Evolutionary conservation across 2,888 invertebrate genomes (phyloP).

Genomic region (Pimpla rufipes): DNA sequence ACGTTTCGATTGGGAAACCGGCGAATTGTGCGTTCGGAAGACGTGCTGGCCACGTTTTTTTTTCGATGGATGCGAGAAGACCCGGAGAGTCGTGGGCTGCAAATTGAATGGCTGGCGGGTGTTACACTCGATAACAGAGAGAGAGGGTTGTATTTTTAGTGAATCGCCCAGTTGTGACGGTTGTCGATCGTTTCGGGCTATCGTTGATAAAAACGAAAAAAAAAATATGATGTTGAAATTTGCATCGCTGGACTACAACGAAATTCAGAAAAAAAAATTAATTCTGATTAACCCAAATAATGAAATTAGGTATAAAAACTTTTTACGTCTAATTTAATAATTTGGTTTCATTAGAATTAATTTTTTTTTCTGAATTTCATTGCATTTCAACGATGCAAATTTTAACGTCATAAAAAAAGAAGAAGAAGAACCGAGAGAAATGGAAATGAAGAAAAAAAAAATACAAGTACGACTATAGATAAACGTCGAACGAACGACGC

Average conservation of each 20-base stretch:
- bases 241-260: not conserved
- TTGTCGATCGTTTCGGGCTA: conserved; percentile 66
- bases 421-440: no score
- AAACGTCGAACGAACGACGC: conserved; percentile 56
- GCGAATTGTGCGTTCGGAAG: conserved; percentile 49
- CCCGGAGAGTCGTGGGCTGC: not conserved
- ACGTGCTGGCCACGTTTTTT: conserved; percentile 77
- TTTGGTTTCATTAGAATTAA: no score
- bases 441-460: conserved; percentile 14
- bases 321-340: no score
- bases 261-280: no score
- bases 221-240: no score
- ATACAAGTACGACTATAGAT: conserved; percentile 30
- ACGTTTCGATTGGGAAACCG: conserved; percentile 16
- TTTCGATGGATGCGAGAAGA: conserved; percentile 44
- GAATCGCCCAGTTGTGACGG: conserved; percentile 66
- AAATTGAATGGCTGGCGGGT: conserved; percentile 34
- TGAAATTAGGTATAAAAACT: no score
- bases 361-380: no score
- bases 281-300: no score
- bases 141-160: conserved; percentile 71
- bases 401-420: no score
- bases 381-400: no score
- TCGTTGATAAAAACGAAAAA: conserved; percentile 27
- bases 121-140: conserved; percentile 57